Evolutionary conservation across 1,140 invertebrate genomes (phyloP).

Genomic region (Chlorops oryzae): DNA sequence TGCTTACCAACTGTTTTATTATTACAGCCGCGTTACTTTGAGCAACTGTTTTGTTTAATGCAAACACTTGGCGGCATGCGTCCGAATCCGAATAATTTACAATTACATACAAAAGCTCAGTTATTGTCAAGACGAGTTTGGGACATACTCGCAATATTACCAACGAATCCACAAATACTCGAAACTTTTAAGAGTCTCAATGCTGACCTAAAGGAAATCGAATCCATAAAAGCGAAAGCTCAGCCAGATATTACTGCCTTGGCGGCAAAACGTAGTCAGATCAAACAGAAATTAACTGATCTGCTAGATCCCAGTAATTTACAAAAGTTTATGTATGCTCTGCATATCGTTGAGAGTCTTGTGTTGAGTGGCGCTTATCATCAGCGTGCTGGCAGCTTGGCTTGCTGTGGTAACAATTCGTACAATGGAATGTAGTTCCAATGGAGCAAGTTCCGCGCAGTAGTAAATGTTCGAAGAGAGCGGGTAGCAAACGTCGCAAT

Average conservation of each 20-base stretch:
- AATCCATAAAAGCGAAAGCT: constrained; percentile 23
- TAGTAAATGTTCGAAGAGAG: constrained; percentile 14
- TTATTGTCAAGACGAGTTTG: constrained; percentile 83
- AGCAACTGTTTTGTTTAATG: constrained; percentile 83
- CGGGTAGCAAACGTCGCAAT: constrained; percentile 21
- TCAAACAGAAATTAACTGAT: constrained; percentile 57
- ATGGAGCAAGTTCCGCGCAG: constrained; percentile 24
- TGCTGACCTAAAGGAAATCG: constrained; percentile 45
- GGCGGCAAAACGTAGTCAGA: constrained; percentile 32
- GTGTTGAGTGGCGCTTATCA: constrained; percentile 28
- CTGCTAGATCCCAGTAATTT: constrained; percentile 79
- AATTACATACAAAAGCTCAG: constrained; percentile 83
- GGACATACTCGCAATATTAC: constrained; percentile 87
- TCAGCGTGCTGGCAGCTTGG: not conserved
- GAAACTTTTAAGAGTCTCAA: constrained; percentile 73
- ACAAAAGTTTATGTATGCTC: constrained; percentile 90
- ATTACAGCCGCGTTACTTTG: constrained; percentile 79
- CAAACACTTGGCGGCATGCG: constrained; percentile 81
- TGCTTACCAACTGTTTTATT: constrained; percentile 79
- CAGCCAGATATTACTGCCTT: too few species aligned
- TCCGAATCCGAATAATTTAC: constrained; percentile 64
- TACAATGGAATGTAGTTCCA: constrained; percentile 25
- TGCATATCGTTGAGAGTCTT: constrained; percentile 79
- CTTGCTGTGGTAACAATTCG: constrained; percentile 20
- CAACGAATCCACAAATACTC: constrained; percentile 78